A percentile compares a stretch with the other conserved stretches of the same genome.
Evolutionary conservation across 2,797 vertebrate species (phyloP).

Genomic region (Pseudochirops cupreus): DNA sequence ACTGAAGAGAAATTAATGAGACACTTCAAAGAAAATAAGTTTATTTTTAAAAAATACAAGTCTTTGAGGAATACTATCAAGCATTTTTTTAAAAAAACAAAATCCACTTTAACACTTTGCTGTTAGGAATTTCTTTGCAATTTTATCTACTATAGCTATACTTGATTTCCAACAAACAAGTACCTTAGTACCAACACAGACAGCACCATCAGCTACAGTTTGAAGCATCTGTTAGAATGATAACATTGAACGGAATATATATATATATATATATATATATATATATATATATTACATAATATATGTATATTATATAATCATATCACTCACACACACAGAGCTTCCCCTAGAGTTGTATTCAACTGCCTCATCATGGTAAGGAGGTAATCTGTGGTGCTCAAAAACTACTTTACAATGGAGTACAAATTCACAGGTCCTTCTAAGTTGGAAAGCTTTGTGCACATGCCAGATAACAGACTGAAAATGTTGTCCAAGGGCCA

Average conservation of each 20-base stretch:
- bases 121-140: slow-evolving; percentile 40
- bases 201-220: not conserved
- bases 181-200: not conserved
- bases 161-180: slow-evolving; percentile 24
- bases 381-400: not conserved
- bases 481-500: not conserved
- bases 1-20: slow-evolving; percentile 44
- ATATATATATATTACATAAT: too few relatives aligned
- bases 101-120: not conserved
- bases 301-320: too few relatives aligned
- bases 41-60: slow-evolving; percentile 45
- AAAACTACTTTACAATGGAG: not conserved
- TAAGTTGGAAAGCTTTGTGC: not conserved
- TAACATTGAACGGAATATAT: slow-evolving; percentile 5
- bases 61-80: slow-evolving; percentile 5
- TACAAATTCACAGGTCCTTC: not conserved
- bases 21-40: slow-evolving; percentile 46
- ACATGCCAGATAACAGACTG: not conserved
- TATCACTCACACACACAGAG: not conserved
- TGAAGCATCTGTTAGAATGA: slow-evolving; percentile 44
- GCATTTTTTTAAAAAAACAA: not conserved
- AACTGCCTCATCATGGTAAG: not conserved
- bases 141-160: slow-evolving; percentile 30
- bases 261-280: not conserved
- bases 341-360: not conserved